Percentiles rank a stretch among this genome's conserved stretches.
Evolutionary conservation across 2,113 vertebrate species (phyloP).

Genomic region (Albula glossodonta): DNA sequence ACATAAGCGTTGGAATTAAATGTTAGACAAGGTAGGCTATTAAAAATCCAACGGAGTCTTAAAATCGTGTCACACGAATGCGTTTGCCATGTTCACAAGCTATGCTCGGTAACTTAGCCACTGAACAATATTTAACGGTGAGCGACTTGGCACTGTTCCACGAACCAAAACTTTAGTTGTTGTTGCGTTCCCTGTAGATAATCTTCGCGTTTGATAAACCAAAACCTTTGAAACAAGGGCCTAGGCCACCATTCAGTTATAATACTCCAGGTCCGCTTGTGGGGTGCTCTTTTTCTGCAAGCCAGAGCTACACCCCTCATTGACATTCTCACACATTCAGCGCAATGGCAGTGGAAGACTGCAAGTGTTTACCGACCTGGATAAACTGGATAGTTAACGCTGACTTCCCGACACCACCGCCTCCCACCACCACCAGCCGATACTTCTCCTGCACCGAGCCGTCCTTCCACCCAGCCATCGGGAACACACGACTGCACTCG

Average conservation of each 20-base stretch:
- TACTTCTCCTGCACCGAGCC: constrained; percentile 94
- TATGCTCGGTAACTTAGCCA: background rate
- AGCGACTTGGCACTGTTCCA: background rate
- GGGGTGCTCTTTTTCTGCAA: constrained; percentile 42
- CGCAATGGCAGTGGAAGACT: constrained; percentile 27
- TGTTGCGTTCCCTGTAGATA: background rate
- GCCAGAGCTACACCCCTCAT: constrained; percentile 40
- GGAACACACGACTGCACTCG: constrained; percentile 62
- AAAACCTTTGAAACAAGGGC: constrained; percentile 26
- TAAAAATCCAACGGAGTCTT: background rate
- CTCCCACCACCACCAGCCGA: constrained; percentile 79
- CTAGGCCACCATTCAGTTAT: constrained; percentile 39
- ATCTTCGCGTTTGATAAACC: background rate
- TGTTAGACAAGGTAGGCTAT: background rate
- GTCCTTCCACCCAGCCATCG: constrained; percentile 93
- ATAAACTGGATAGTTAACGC: constrained; percentile 81
- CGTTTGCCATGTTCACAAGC: background rate
- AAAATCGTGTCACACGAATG: background rate
- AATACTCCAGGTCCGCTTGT: constrained; percentile 44
- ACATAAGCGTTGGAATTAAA: background rate
- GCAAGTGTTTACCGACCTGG: constrained; percentile 76
- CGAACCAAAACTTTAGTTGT: constrained; percentile 20
- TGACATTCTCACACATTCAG: constrained; percentile 32
- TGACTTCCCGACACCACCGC: constrained; percentile 78
- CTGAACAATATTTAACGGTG: background rate